Percentiles rank a stretch among this genome's conserved stretches.
Conservation (phyloP, 2,888 invertebrate genomes). For the Odontocolon sp. region DNA sequence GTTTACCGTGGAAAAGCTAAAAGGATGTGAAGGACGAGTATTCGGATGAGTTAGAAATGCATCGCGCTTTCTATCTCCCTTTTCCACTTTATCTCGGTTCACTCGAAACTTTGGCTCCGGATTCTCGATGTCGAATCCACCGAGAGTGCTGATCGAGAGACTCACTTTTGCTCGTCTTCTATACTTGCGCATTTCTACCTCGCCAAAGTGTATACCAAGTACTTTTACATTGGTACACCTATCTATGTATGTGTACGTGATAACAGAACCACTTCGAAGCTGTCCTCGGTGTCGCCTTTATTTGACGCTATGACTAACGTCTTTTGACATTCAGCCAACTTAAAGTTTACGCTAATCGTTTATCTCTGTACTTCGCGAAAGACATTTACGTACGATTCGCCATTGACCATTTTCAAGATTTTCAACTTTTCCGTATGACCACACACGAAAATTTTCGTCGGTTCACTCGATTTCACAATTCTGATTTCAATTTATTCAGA, state of each 20-base stretch:
- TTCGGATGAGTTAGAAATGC: conserved; percentile 46
- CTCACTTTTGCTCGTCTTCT: not conserved
- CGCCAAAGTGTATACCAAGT: conserved; percentile 17
- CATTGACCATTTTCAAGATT: too few relatives aligned
- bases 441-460: too few relatives aligned
- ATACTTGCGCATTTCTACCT: too few relatives aligned
- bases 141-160: conserved; percentile 30
- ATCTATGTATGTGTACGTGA: not conserved
- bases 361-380: conserved; percentile 16
- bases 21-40: conserved; percentile 12
- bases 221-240: not conserved
- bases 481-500: too few relatives aligned
- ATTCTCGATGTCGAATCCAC: conserved; percentile 23
- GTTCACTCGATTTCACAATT: too few relatives aligned
- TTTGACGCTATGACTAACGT: conserved; percentile 20
- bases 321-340: conserved; percentile 49
- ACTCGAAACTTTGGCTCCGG: conserved; percentile 47
- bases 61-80: conserved; percentile 19
- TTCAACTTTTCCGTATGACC: too few relatives aligned
- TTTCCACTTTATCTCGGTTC: conserved; percentile 1
- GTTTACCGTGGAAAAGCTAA: not conserved
- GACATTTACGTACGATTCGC: too few relatives aligned
- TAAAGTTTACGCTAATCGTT: conserved; percentile 41
- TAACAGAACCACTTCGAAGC: conserved; percentile 30
- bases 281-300: conserved; percentile 19